A percentile compares a stretch with the other conserved stretches of the same genome.
These are phyloP conservation scores for Tyto alba DNA, from an alignment of 2,113 vertebrate genomes.

Conservation along the genomic window DNA sequence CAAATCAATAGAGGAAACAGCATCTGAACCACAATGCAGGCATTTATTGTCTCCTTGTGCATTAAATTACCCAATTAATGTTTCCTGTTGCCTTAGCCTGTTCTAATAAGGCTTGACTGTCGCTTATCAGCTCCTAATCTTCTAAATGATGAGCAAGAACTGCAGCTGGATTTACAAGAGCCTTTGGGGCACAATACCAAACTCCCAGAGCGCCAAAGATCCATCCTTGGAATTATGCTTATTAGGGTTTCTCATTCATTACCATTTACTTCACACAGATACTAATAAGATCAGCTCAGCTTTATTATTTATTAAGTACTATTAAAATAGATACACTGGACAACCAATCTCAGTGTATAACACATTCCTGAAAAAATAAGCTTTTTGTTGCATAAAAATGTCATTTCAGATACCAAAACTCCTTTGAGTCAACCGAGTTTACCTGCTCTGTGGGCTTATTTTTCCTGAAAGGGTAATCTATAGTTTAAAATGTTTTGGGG, in stretches of 20 bases:
- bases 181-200: conserved; percentile 64
- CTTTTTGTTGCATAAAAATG: not conserved
- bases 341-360: not conserved
- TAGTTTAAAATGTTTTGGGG: not conserved
- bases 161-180: conserved; percentile 59
- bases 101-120: conserved; percentile 62
- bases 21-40: conserved; percentile 17
- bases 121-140: conserved; percentile 61
- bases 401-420: not conserved
- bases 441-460: not conserved
- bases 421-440: not conserved
- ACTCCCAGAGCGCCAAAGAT: conserved; percentile 22
- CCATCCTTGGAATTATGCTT: conserved; percentile 37
- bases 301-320: conserved; percentile 4
- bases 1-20: conserved; percentile 16
- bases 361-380: not conserved
- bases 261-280: conserved; percentile 11
- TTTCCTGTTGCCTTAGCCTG: conserved; percentile 48
- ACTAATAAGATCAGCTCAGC: conserved; percentile 1
- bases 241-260: conserved; percentile 39
- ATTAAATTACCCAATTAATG: conserved; percentile 63
- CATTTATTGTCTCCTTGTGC: conserved; percentile 42
- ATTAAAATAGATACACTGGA: not conserved
- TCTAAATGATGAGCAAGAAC: conserved; percentile 52
- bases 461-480: not conserved